phyloP scores from a whole-genome alignment of 2,888 invertebrate genomes.

The Cerastis rubricosa region DNA sequence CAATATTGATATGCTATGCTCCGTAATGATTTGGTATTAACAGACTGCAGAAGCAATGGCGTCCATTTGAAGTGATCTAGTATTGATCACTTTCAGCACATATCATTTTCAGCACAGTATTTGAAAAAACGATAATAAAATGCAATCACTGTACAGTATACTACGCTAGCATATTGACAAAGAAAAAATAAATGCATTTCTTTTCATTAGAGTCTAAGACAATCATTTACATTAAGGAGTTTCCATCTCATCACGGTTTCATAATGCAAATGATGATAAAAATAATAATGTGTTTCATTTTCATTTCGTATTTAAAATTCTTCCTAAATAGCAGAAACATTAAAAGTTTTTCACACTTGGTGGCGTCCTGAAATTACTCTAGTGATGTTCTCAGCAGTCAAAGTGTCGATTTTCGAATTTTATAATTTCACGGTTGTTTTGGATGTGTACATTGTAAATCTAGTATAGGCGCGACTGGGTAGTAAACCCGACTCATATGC shows the following conservation, averaged over 20 bases:
- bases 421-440: not conserved
- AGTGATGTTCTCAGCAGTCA: slow-evolving; percentile 7
- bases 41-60: too few relatives aligned
- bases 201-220: not conserved
- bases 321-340: slow-evolving; percentile 13
- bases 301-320: not conserved
- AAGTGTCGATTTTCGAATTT: slow-evolving; percentile 16
- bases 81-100: too few relatives aligned
- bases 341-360: not conserved
- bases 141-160: not conserved
- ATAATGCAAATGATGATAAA: not conserved
- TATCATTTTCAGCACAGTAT: not conserved
- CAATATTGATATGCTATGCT: too few relatives aligned
- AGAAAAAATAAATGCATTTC: not conserved
- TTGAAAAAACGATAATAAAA: not conserved
- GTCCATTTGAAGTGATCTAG: too few relatives aligned
- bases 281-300: not conserved
- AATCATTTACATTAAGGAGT: not conserved
- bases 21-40: too few relatives aligned
- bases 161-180: not conserved
- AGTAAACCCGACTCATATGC: too few relatives aligned
- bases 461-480: too few relatives aligned
- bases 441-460: not conserved
- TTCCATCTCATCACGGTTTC: not conserved
- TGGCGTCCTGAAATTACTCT: not conserved